Percentiles rank a stretch among this genome's conserved stretches.
Evolutionary conservation across 2,888 invertebrate species (phyloP).

Genomic region (Druceiella hillmani): DNA sequence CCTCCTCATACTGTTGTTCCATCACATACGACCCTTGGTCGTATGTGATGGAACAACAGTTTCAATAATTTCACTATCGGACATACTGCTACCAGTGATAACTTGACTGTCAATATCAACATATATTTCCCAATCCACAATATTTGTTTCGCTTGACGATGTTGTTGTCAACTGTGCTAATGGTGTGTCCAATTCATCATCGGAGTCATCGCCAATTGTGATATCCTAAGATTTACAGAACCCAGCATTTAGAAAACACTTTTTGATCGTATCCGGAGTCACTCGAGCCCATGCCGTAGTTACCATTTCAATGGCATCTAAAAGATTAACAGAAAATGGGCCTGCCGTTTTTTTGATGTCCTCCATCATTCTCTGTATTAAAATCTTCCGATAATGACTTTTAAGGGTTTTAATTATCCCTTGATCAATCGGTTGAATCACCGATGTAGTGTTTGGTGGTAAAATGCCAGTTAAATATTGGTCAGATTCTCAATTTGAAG

Average conservation of each 20-base stretch:
- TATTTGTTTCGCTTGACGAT: constrained; percentile 13
- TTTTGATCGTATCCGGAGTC: constrained; percentile 17
- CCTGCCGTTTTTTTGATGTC: constrained; percentile 7
- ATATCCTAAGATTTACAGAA: constrained; percentile 13
- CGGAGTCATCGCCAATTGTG: constrained; percentile 11
- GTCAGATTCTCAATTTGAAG: too few species aligned
- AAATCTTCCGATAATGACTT: too few species aligned
- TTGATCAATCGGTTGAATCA: too few species aligned
- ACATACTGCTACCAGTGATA: constrained; percentile 12
- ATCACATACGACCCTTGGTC: too few species aligned
- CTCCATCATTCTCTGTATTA: constrained; percentile 11
- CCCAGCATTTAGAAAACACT: constrained; percentile 14
- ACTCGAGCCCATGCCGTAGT: constrained; percentile 14
- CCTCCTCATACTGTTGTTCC: constrained; percentile 11
- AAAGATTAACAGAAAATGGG: constrained; percentile 14
- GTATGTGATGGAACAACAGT: constrained; percentile 11
- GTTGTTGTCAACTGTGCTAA: constrained; percentile 7
- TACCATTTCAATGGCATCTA: too few species aligned
- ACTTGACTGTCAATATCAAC: too few species aligned
- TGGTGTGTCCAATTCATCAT: constrained; percentile 13
- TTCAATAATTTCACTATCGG: constrained; percentile 11
- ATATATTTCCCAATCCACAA: constrained; percentile 13
- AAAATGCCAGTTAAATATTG: too few species aligned
- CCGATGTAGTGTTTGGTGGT: too few species aligned
- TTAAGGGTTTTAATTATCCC: too few species aligned